phyloP scores from a whole-genome alignment of 2,888 invertebrate species.

The Allolobophora icterica region DNA sequence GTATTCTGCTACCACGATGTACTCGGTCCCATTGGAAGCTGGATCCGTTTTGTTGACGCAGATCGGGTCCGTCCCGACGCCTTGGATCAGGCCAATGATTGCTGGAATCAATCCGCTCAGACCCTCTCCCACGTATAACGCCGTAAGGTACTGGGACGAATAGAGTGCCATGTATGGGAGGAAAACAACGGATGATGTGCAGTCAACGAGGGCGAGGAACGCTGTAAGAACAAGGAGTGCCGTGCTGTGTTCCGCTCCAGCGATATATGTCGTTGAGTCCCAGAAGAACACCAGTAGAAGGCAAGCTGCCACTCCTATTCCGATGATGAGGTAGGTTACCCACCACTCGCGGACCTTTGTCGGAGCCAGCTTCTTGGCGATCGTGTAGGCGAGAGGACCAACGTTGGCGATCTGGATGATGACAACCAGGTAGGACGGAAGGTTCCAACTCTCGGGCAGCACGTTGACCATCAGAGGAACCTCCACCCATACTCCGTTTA shows the following conservation, averaged over 20 bases:
- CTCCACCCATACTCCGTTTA: conserved; percentile 87
- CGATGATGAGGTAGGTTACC: conserved; percentile 66
- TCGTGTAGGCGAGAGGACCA: conserved; percentile 77
- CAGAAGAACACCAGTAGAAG: conserved; percentile 67
- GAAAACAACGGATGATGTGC: conserved; percentile 84
- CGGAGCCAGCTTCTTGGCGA: conserved; percentile 47
- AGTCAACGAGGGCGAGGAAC: conserved; percentile 78
- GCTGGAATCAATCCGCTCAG: conserved; percentile 75
- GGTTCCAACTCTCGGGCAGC: conserved; percentile 85
- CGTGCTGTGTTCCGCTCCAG: conserved; percentile 60
- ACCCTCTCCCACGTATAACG: conserved; percentile 76
- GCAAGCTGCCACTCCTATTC: conserved; percentile 65
- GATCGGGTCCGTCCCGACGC: conserved; percentile 64
- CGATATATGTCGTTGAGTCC: conserved; percentile 70
- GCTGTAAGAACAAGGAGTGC: conserved; percentile 73
- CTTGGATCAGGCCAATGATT: conserved; percentile 33
- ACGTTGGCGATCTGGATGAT: conserved; percentile 81
- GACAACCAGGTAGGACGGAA: conserved; percentile 82
- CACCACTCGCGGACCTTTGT: conserved; percentile 58
- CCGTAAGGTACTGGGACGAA: conserved; percentile 76
- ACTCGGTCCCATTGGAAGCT: conserved; percentile 34
- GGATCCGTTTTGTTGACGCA: conserved; percentile 56
- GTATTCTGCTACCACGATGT: conserved; percentile 52
- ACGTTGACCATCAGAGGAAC: conserved; percentile 81
- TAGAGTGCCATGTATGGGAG: conserved; percentile 81